phyloP scores from a whole-genome alignment of 2,888 invertebrate species.

The Mantis religiosa region DNA sequence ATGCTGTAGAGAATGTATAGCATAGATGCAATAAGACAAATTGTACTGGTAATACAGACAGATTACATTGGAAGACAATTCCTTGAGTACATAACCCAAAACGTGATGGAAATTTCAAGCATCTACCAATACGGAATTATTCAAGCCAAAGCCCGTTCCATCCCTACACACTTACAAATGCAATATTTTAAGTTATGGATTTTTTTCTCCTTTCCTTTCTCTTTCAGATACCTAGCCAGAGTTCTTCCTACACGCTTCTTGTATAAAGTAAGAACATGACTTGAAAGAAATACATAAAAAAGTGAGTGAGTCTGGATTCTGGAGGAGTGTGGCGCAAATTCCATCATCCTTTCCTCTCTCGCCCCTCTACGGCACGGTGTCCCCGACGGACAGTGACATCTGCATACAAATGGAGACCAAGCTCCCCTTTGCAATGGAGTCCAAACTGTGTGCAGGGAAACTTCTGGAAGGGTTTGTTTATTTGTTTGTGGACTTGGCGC shows the following conservation, averaged over 20 bases:
- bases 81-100: not conserved
- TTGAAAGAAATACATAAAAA: not conserved
- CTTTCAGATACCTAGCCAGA: not conserved
- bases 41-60: not conserved
- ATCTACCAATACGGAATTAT: not conserved
- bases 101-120: not conserved
- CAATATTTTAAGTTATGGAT: not conserved
- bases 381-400: not conserved
- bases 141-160: not conserved
- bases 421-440: not conserved
- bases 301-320: not conserved
- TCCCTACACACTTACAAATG: not conserved
- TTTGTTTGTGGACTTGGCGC: not conserved
- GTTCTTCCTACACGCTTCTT: not conserved
- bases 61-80: not conserved
- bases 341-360: not conserved
- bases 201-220: not conserved
- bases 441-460: not conserved
- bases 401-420: slow-evolving; percentile 7
- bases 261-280: not conserved
- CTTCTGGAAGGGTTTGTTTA: not conserved
- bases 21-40: not conserved
- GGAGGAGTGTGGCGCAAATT: slow-evolving; percentile 1
- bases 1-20: not conserved
- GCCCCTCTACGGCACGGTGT: not conserved